phyloP scores from a whole-genome alignment of 2,113 vertebrate genomes.

The Columba janthina region DNA sequence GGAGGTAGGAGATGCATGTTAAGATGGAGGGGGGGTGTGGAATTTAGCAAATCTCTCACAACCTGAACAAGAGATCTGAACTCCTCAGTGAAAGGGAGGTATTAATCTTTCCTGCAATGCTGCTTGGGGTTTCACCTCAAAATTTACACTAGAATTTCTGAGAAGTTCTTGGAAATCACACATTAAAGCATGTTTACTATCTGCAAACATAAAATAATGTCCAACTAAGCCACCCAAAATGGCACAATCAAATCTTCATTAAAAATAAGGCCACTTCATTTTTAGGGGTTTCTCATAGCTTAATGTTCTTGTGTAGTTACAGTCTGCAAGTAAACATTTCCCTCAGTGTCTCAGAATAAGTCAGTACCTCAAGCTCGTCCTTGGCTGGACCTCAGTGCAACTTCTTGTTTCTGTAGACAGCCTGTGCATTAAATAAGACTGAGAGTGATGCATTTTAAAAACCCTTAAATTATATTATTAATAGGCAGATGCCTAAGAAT shows the following conservation, averaged over 20 bases:
- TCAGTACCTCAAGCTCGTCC: conserved; percentile 19
- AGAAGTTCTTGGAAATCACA: neutral
- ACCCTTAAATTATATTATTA: neutral
- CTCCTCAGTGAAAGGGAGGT: neutral
- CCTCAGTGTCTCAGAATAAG: neutral
- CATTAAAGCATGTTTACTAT: neutral
- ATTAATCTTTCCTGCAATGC: neutral
- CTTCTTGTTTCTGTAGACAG: neutral
- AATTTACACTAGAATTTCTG: neutral
- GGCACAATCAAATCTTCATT: conserved; percentile 8
- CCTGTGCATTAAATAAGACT: conserved; percentile 2
- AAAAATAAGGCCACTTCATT: conserved; percentile 1
- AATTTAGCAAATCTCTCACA: neutral
- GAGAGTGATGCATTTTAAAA: neutral
- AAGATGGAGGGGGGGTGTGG: neutral
- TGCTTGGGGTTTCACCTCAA: neutral
- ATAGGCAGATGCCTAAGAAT: conserved; percentile 5
- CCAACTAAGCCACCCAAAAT: conserved; percentile 4
- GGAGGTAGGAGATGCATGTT: neutral
- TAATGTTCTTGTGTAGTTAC: neutral
- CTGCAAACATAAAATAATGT: neutral
- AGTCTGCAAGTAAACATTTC: neutral
- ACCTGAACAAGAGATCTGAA: neutral
- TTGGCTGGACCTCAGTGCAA: neutral
- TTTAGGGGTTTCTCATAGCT: conserved; percentile 8